Base-by-base conservation (phyloP, 2,113 vertebrate species). In the Eudyptes chrysolophus region DNA sequence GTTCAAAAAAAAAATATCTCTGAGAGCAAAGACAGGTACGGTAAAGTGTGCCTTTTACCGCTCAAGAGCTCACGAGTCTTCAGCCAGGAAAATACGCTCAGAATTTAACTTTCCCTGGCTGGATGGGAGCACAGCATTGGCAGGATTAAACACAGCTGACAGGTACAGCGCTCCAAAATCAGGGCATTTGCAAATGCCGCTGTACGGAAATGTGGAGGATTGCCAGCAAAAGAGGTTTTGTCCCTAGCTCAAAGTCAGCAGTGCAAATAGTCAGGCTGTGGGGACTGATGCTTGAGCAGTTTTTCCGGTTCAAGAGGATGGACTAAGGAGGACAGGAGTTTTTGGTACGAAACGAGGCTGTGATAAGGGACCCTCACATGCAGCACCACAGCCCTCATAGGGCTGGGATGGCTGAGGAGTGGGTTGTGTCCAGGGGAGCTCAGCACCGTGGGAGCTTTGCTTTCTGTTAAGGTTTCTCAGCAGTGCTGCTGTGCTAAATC, bases 361-460 rank as follows among this genome's bases (percentile, higher is more conserved):
- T 24, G 34, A 12, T 20, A 16, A 46, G 17, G 27, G 36, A 68
- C 10, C 14, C 16, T 83, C 27, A 16, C 14, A 38, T 11, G 34
- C 58, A 36, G 58, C 58, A 36, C 34, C 22, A 9, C 57, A 58
- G 57, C 13, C 13, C 16, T 78, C 27, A 10, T 11, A 40, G 46
- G 48, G 22, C n/a, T 68, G 22, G 26, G 40, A 12, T 3, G 4
- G n/a, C 11, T 44, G n/a, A 48, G 57, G 46, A 51, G 30, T 7
- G 20, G 8, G 8, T 54, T 61, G 44, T 5, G 11, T 16, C 32
- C 60, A 7, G 40, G 16, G 36, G 16, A 84, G 14, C 24, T 15
- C 1, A 0, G 20, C 2, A 2, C 24, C 3, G 1, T 0, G 2
- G n/a, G 36, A 68, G 8, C 22, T 68, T 80, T 48, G 61, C 24